Conservation (phyloP, 1,140 invertebrate species). For the Maniola jurtina region DNA sequence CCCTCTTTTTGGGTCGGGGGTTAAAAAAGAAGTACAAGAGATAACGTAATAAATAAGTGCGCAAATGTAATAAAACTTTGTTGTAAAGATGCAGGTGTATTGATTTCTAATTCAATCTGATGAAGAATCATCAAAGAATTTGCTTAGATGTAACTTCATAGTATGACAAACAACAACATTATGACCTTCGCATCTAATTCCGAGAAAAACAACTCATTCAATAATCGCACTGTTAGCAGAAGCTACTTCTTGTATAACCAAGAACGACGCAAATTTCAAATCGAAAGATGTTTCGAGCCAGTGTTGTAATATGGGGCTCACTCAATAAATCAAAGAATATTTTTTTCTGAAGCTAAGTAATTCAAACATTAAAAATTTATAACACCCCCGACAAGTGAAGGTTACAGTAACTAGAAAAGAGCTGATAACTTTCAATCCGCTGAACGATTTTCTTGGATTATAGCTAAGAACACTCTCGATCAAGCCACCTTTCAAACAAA, state of each 20-base stretch:
- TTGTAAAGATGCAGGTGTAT: not conserved
- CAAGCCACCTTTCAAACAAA: too few relatives aligned
- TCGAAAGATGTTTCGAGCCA: not conserved
- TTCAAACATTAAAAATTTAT: too few relatives aligned
- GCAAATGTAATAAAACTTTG: not conserved
- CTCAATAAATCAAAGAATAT: not conserved
- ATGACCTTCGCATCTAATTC: constrained; percentile 49
- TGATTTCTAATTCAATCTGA: constrained; percentile 16
- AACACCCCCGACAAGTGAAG: too few relatives aligned
- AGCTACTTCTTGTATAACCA: not conserved
- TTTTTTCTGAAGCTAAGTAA: constrained; percentile 1
- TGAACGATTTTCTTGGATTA: too few relatives aligned
- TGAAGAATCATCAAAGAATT: constrained; percentile 57
- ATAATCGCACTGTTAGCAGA: not conserved
- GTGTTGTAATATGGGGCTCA: too few relatives aligned
- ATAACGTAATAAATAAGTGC: not conserved
- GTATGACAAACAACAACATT: constrained; percentile 39
- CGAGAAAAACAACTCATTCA: constrained; percentile 30
- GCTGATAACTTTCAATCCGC: too few relatives aligned
- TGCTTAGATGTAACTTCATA: constrained; percentile 43
- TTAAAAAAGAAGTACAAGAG: too few relatives aligned
- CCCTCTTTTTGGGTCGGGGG: too few relatives aligned
- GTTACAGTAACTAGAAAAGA: too few relatives aligned
- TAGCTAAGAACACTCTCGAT: too few relatives aligned
- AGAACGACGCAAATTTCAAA: not conserved